Evolutionary conservation across 2,888 invertebrate species (phyloP), one percentile per base, ranked within the genome.

Genomic region (Chirona hameri): DNA sequence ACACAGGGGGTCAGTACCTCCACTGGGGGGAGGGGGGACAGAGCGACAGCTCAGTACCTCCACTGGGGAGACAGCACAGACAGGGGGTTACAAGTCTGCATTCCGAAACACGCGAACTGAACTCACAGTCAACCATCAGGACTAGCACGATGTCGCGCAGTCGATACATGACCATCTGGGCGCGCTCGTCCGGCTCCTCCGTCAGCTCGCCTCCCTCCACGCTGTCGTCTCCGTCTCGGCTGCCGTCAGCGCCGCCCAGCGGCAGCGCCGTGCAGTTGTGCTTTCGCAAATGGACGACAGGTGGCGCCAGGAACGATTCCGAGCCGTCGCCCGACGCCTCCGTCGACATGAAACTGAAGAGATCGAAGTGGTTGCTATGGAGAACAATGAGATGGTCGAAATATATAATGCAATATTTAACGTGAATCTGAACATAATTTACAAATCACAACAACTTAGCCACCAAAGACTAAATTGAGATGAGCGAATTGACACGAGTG

Each of bases 141-240:
- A 76, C 76, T 39, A 76, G 39, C 9, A 24, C 9, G 39, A 76
- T 15, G 24, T 76, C 46, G 0, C 9, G 4, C 7, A 76, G 76
- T 10, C 39, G 39, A 21, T 76, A 76, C 24, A 76, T 39, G 21
- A 76, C 46, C 76, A 76, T 39, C 76, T 76, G 76, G 3, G 39
- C 76, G 21, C 39, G 76, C 46, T 76, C 39, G 76, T 76, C 24
- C 39, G 21, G 1, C 39, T 76, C 76, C 39, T 76, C 76, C 4
- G 7, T 39, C 39, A 39, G 5, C 39, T 76, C 76, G 76, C 76
- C 76, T 0, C 76, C 76, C 9, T 76, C 24, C 39, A 39, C 39
- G 24, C 76, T 76, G 76, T 76, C 46, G 46, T 76, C 76, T 4
- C 76, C 76, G 76, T 76, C 76, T 24, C 24, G 39, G 31, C 76